Conservation (phyloP, 2,888 invertebrate species). For the Achlya flavicornis region DNA sequence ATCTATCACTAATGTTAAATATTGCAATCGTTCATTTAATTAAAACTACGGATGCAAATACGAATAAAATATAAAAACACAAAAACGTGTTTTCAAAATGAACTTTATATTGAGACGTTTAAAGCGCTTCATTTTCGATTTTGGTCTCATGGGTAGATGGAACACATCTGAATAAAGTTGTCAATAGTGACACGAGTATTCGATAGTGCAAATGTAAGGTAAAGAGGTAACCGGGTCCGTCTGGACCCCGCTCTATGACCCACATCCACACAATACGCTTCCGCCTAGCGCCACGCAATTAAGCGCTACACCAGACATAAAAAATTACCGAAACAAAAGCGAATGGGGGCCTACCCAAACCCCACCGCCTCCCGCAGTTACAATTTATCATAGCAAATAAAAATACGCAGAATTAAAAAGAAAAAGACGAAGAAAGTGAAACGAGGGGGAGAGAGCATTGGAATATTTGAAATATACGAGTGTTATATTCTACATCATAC, state of each 20-base stretch:
- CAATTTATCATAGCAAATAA: constrained; percentile 84
- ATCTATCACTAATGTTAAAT: too few species aligned
- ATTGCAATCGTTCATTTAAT: not conserved
- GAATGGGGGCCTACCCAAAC: constrained; percentile 54
- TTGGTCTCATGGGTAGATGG: too few species aligned
- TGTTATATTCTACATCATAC: not conserved
- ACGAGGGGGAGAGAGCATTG: constrained; percentile 66
- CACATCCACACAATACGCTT: constrained; percentile 76
- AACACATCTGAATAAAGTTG: not conserved
- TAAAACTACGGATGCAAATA: too few species aligned
- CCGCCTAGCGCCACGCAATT: constrained; percentile 78
- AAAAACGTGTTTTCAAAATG: too few species aligned
- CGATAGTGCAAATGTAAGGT: constrained; percentile 54
- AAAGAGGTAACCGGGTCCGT: constrained; percentile 66
- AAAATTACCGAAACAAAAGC: constrained; percentile 83
- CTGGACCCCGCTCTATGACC: constrained; percentile 66
- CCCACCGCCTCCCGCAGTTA: constrained; percentile 62
- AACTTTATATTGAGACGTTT: too few species aligned
- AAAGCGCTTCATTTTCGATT: too few species aligned
- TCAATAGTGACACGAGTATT: constrained; percentile 26
- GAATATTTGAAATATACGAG: constrained; percentile 68
- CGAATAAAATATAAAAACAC: too few species aligned
- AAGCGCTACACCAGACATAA: constrained; percentile 81
- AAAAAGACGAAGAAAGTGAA: constrained; percentile 77
- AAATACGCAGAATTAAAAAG: constrained; percentile 82